Conservation (phyloP, 2,113 vertebrate species). For the Tretioscincus oriximinensis region DNA sequence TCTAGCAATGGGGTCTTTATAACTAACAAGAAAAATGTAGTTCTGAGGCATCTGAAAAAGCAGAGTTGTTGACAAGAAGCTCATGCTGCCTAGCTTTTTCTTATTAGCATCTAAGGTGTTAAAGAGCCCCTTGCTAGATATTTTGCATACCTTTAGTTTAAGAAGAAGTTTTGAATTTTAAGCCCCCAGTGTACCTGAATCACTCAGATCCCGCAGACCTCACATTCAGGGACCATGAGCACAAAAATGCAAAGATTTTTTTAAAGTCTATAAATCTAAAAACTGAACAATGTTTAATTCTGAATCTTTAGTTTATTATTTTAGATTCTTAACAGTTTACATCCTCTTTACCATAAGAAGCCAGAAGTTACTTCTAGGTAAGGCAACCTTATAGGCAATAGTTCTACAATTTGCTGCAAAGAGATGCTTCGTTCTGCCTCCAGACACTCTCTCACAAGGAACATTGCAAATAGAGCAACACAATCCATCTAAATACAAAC, state of each 20-base stretch:
- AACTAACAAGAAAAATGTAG: too few relatives aligned
- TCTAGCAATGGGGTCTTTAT: too few relatives aligned
- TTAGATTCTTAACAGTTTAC: background rate
- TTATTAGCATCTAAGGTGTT: too few relatives aligned
- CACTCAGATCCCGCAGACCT: too few relatives aligned
- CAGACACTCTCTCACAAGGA: fast-evolving
- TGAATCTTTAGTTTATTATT: background rate
- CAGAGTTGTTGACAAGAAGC: too few relatives aligned
- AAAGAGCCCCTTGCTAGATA: too few relatives aligned
- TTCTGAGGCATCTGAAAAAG: too few relatives aligned
- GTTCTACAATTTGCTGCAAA: fast-evolving
- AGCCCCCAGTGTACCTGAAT: too few relatives aligned
- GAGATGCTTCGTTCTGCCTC: background rate
- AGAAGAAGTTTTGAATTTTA: too few relatives aligned
- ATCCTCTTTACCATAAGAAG: background rate
- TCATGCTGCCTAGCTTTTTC: too few relatives aligned
- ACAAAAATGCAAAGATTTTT: background rate
- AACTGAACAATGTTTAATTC: background rate
- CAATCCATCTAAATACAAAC: background rate
- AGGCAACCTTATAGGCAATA: fast-evolving
- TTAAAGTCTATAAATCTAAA: background rate
- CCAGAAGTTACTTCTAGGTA: background rate
- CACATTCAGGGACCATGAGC: too few relatives aligned
- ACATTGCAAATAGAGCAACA: slow-evolving; percentile 23
- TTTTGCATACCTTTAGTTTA: too few relatives aligned